Percentiles rank a stretch among this genome's conserved stretches.
Evolutionary conservation across 2,113 vertebrate genomes (phyloP).

Genomic region (Pteruthius melanotis): DNA sequence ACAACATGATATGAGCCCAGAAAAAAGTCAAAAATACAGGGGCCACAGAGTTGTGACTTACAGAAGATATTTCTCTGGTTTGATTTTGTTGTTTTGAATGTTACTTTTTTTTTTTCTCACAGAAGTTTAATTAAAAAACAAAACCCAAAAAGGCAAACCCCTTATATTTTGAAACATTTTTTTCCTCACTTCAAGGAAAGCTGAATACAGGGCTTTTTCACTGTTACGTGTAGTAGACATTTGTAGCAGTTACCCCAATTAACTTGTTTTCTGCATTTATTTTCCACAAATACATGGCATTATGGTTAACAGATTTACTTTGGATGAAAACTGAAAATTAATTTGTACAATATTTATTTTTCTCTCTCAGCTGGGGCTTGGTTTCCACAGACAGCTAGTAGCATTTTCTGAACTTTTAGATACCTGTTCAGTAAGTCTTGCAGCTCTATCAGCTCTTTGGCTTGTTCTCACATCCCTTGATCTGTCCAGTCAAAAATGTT

Average conservation of each 20-base stretch:
- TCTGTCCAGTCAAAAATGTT: background rate
- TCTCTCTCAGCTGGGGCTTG: background rate
- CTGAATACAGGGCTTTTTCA: background rate
- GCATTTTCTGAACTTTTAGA: background rate
- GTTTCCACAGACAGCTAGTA: background rate
- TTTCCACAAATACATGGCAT: background rate
- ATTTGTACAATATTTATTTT: background rate
- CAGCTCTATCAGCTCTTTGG: background rate
- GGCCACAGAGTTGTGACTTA: background rate
- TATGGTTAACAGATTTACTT: background rate
- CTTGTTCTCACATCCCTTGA: background rate
- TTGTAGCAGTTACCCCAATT: background rate
- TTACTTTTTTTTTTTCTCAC: background rate
- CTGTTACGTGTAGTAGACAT: background rate
- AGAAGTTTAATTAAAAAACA: background rate
- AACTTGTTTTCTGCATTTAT: background rate
- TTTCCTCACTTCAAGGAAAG: background rate
- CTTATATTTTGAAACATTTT: background rate
- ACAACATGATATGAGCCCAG: rapidly evolving
- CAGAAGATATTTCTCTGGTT: background rate
- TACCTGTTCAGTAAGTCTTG: background rate
- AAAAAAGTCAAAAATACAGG: background rate
- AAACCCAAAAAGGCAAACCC: too few species aligned
- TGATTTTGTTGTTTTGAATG: background rate
- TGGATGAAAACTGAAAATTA: background rate